Base-by-base conservation (phyloP, 2,797 vertebrate genomes). In the Chaetodon trifasciatus region DNA sequence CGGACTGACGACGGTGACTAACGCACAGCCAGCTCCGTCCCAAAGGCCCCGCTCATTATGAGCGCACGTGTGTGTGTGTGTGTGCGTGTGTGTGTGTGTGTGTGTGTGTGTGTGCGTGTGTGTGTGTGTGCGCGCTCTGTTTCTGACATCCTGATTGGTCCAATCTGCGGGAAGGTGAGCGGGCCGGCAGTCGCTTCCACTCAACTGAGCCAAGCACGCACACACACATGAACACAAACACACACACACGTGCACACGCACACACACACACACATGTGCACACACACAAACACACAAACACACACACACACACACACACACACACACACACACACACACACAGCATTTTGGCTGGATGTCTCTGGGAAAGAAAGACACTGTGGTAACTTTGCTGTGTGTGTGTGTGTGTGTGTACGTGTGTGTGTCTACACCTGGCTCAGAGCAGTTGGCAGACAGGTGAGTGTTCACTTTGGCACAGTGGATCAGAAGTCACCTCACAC, bases 381-480 rank as follows among this genome's bases (percentile, higher is more conserved):
- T 0, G 4, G 52, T 39, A 35, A 42, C 53, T 58, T 44, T 32
- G 28, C 28, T 32, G 28, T 32, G 28, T 24, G 32, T 44, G 47
- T 46, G 32, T 49, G 46, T 49, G 46, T 66, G 42, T 52, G 61
- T 58, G 46, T 61, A 49, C 16, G 37, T 73, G 53, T 60, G 69
- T 55, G 65, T 50, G 53, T 75, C 5, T 44, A 49, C 76, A 78
- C 56, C 40, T 79, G 67, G 67, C 57, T 55, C 47, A 60, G 21
- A 61, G 42, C 12, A 63, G 42, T 63, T 66, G 75, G 58, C 55
- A 49, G 60, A 37, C 70, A 79, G 65, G 69, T 79, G 79, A 60
- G 69, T 52, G 67, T 50, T 73, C 47, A 72, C 44, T 70, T 65
- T 79, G 73, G 65, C 70, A 82, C 60, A n/a, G 16, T 17, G 47